Conservation (phyloP, 35 echinoderm and acorn worm species). For the Amphiura filiformis region DNA sequence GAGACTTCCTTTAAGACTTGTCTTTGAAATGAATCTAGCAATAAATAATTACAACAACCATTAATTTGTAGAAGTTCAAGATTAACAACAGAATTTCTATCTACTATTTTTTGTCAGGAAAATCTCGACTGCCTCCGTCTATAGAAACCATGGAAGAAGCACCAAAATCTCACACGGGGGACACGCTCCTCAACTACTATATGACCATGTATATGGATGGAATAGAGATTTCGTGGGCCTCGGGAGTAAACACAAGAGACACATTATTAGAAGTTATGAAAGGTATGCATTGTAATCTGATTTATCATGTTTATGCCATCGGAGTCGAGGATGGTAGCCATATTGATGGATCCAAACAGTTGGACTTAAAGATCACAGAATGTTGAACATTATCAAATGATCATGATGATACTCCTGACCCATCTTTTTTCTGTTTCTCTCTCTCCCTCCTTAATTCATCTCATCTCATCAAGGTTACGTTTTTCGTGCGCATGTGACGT, state of each 20-base stretch:
- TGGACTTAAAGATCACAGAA: too few relatives aligned
- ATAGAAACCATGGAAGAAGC: conserved; percentile 79
- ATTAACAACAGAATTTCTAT: not conserved
- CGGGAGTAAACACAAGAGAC: conserved; percentile 51
- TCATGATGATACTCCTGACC: too few relatives aligned
- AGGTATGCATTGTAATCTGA: conserved; percentile 39
- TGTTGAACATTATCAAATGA: too few relatives aligned
- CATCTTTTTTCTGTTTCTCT: too few relatives aligned
- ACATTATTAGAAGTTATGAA: conserved; percentile 47
- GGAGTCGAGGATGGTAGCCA: too few relatives aligned
- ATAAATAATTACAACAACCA: not conserved
- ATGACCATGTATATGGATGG: conserved; percentile 79
- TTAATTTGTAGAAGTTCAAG: not conserved
- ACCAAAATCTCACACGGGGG: conserved; percentile 59
- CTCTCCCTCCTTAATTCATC: too few relatives aligned
- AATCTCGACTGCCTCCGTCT: conserved; percentile 77
- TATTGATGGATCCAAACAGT: too few relatives aligned
- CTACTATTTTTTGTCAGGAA: conserved; percentile 36
- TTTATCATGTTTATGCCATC: too few relatives aligned
- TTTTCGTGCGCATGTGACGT: too few relatives aligned
- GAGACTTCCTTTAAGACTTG: not conserved
- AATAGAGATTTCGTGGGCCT: conserved; percentile 73
- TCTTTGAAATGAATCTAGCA: not conserved
- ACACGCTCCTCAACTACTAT: conserved; percentile 72
- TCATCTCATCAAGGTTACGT: too few relatives aligned